A percentile compares a stretch with the other conserved stretches of the same genome.
phyloP scores from a whole-genome alignment of 2,888 invertebrate genomes.

The Dinocampus coccinellae region DNA sequence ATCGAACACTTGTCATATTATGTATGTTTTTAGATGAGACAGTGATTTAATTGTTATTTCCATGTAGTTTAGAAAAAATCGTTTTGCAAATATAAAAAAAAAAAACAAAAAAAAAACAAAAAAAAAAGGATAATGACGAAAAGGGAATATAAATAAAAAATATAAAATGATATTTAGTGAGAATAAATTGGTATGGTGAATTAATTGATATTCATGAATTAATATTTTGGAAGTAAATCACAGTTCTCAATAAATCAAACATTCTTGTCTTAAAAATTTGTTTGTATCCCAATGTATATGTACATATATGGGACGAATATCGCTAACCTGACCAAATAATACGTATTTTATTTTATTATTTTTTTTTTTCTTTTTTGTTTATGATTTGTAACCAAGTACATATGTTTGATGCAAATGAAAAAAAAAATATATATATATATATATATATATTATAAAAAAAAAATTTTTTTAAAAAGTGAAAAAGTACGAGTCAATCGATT shows the following conservation, averaged over 20 bases:
- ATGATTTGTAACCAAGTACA: neutral
- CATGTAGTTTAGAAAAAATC: conserved; percentile 45
- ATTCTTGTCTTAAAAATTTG: neutral
- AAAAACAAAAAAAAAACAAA: neutral
- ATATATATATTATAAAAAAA: neutral
- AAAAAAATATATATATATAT: neutral
- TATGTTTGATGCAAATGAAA: neutral
- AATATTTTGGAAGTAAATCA: too few relatives aligned
- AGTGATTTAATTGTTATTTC: conserved; percentile 42
- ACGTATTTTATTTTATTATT: neutral
- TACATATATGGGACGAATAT: neutral
- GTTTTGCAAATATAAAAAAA: neutral
- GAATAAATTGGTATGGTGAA: too few relatives aligned
- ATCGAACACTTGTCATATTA: conserved; percentile 25
- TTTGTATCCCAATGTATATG: neutral
- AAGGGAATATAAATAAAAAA: conserved; percentile 14
- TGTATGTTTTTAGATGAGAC: neutral
- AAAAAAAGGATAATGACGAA: neutral
- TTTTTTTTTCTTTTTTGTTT: neutral
- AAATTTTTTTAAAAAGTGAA: neutral
- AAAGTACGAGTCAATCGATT: neutral
- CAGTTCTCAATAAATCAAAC: too few relatives aligned
- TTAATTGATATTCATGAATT: too few relatives aligned
- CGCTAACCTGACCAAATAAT: neutral
- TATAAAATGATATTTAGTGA: neutral